These are phyloP conservation scores for Strigamia transsilvanica DNA, from an alignment of 2,888 invertebrate genomes.

Conservation along the genomic window DNA sequence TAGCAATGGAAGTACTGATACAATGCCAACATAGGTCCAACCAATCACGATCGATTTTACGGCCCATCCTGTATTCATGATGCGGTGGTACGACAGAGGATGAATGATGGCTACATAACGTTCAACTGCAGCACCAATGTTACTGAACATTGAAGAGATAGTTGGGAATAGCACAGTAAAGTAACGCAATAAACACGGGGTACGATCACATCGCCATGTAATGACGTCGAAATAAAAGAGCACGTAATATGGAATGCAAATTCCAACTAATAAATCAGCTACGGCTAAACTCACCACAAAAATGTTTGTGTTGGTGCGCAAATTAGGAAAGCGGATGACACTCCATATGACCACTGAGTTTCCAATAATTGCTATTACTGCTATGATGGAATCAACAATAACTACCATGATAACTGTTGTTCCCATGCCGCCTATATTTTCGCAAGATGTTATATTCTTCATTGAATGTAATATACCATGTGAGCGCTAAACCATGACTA, in stretches of 20 bases:
- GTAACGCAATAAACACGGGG: constrained; percentile 58
- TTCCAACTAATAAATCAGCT: constrained; percentile 45
- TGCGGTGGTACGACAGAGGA: constrained; percentile 57
- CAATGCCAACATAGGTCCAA: constrained; percentile 58
- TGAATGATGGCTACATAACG: constrained; percentile 58
- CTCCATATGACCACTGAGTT: constrained; percentile 51
- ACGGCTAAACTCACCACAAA: constrained; percentile 52
- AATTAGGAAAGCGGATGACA: constrained; percentile 20
- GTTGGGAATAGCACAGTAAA: constrained; percentile 57
- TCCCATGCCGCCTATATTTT: neutral
- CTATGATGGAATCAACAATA: constrained; percentile 7
- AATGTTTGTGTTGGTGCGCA: constrained; percentile 52
- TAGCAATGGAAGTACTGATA: constrained; percentile 58
- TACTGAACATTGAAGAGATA: constrained; percentile 58
- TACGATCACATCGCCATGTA: constrained; percentile 56
- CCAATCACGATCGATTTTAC: constrained; percentile 56
- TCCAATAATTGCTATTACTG: constrained; percentile 42
- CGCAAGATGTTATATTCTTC: neutral
- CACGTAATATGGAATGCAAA: constrained; percentile 51
- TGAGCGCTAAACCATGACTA: neutral
- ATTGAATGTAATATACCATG: neutral
- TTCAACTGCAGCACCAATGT: constrained; percentile 58
- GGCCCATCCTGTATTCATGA: constrained; percentile 56
- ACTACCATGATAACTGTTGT: neutral
- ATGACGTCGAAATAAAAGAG: constrained; percentile 46